These are phyloP conservation scores for Genyomyrus donnyi DNA, from an alignment of 2,113 vertebrate species.

Conservation along the genomic window DNA sequence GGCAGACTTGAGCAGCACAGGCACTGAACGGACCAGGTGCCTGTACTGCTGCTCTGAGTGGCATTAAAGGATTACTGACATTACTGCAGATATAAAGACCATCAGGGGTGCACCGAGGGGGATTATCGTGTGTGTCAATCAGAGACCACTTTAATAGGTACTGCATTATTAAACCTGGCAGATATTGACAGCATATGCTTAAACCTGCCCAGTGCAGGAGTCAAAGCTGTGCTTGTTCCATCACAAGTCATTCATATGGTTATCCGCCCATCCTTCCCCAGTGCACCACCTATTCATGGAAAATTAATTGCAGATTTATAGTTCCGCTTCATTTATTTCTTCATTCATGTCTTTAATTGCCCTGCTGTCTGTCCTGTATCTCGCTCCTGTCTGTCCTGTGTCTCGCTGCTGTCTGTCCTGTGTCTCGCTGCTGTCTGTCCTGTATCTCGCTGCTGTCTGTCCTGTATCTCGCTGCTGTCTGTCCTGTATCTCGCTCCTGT, in stretches of 20 bases:
- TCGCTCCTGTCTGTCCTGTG: background rate
- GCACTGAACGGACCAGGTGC: slow-evolving; percentile 82
- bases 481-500: too few species aligned
- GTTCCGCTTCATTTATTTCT: background rate
- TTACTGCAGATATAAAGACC: background rate
- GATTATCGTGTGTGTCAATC: background rate
- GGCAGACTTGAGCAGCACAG: slow-evolving; percentile 85
- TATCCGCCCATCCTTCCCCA: background rate
- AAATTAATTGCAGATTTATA: background rate
- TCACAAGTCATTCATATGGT: background rate
- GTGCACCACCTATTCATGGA: background rate
- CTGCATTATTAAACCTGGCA: background rate
- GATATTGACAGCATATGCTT: background rate
- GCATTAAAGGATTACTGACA: background rate
- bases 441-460: too few species aligned
- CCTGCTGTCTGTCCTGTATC: too few species aligned
- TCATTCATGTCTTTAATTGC: background rate
- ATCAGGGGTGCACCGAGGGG: background rate
- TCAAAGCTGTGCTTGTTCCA: background rate
- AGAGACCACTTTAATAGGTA: background rate
- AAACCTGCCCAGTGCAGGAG: background rate
- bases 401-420: background rate
- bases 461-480: too few species aligned
- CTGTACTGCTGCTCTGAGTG: background rate
- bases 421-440: too few species aligned